phyloP scores from a whole-genome alignment of 2,797 vertebrate genomes.

The Sarcoramphus papa region DNA sequence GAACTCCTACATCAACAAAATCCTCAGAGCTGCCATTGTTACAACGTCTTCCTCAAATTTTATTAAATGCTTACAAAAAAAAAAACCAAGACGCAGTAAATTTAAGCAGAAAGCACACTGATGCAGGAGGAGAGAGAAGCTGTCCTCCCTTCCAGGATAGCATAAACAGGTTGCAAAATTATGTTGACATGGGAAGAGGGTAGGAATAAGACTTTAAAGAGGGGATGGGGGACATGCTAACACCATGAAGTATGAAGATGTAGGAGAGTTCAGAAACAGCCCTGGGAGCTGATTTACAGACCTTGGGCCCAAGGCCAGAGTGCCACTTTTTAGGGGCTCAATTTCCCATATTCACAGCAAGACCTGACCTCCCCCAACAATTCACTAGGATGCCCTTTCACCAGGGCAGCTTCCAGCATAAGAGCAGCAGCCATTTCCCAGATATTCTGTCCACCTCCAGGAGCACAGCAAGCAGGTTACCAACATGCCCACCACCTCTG shows the following conservation, averaged over 20 bases:
- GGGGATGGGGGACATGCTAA: neutral
- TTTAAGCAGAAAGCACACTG: slow-evolving; percentile 45
- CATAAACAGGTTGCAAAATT: neutral
- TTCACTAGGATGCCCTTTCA: neutral
- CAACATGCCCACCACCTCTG: neutral
- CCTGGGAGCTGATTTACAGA: neutral
- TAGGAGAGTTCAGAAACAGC: neutral
- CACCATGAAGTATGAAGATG: neutral
- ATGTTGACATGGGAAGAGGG: neutral
- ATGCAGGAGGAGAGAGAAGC: neutral
- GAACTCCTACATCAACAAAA: neutral
- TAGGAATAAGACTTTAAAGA: neutral
- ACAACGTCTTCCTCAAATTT: slow-evolving; percentile 45
- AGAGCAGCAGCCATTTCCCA: neutral
- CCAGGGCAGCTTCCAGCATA: neutral
- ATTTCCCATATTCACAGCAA: neutral
- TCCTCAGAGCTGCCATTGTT: neutral
- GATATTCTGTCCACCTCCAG: neutral
- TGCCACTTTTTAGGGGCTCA: neutral
- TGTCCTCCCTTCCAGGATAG: neutral
- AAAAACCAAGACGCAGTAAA: neutral
- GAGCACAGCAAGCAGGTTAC: neutral
- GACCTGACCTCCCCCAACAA: neutral
- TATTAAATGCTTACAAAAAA: slow-evolving; percentile 67
- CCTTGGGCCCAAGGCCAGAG: neutral